Evolutionary conservation across 2,797 vertebrate genomes (phyloP).

Genomic region (Schizothorax lantsangensis): DNA sequence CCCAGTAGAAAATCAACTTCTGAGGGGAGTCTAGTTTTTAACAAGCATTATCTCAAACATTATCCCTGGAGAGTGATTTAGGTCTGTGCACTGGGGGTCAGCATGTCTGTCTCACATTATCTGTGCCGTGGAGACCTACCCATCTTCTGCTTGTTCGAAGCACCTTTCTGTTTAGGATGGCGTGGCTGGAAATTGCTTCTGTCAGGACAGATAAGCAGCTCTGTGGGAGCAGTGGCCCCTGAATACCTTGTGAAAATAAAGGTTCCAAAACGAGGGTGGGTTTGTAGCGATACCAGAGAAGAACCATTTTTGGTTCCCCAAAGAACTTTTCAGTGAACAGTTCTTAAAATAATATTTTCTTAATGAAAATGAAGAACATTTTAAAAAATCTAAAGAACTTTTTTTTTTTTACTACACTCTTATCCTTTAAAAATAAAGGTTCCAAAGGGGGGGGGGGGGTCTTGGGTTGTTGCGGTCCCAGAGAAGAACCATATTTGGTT

Average conservation of each 20-base stretch:
- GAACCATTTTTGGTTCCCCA: background rate
- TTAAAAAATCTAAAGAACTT: no score
- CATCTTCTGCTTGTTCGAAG: conserved; percentile 65
- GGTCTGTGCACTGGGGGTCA: conserved; percentile 1
- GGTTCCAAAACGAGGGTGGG: background rate
- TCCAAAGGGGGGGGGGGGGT: background rate
- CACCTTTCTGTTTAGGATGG: conserved; percentile 68
- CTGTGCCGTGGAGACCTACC: conserved; percentile 61
- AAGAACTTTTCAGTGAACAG: background rate
- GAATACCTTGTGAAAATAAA: background rate
- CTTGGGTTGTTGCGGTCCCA: background rate
- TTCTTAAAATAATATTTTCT: background rate
- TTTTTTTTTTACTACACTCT: no score
- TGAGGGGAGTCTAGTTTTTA: background rate
- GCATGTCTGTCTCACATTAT: conserved; percentile 57
- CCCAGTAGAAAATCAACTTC: conserved; percentile 4
- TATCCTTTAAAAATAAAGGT: no score
- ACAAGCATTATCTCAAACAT: conserved; percentile 29
- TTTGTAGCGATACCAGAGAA: background rate
- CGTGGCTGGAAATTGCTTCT: conserved; percentile 79
- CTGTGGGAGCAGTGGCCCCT: conserved; percentile 64
- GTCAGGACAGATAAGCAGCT: conserved; percentile 79
- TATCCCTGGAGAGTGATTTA: conserved; percentile 35
- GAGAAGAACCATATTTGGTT: background rate
- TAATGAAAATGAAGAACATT: no score